Conservation (phyloP, 2,888 invertebrate species). For the Andrena dorsata region DNA sequence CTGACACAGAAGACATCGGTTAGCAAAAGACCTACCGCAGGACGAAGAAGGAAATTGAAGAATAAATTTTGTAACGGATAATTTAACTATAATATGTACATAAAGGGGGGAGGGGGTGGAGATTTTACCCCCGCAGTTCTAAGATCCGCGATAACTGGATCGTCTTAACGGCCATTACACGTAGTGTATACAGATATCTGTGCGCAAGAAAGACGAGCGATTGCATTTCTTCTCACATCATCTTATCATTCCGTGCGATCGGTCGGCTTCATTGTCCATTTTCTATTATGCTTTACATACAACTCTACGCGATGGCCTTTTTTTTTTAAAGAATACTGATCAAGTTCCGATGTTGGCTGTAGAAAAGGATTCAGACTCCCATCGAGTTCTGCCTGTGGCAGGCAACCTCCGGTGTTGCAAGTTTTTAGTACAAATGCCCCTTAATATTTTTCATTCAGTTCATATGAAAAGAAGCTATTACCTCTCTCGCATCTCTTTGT, state of each 20-base stretch:
- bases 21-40: slow-evolving; percentile 24
- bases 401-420: slow-evolving; percentile 39
- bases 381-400: slow-evolving; percentile 17
- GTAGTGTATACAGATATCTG: slow-evolving; percentile 27
- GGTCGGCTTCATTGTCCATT: slow-evolving; percentile 57
- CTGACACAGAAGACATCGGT: slow-evolving; percentile 42
- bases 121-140: slow-evolving; percentile 42
- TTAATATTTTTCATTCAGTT: slow-evolving; percentile 58
- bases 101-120: slow-evolving; percentile 39
- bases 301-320: slow-evolving; percentile 45
- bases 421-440: slow-evolving; percentile 72
- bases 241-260: slow-evolving; percentile 49
- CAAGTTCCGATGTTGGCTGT: slow-evolving; percentile 36
- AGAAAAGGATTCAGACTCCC: slow-evolving; percentile 53
- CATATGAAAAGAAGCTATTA: slow-evolving; percentile 37
- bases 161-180: slow-evolving; percentile 47
- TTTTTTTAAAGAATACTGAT: slow-evolving; percentile 31
- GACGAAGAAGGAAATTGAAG: slow-evolving; percentile 22
- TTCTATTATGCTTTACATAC: slow-evolving; percentile 33
- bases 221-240: slow-evolving; percentile 44
- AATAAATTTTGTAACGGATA: slow-evolving; percentile 51
- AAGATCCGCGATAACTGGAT: slow-evolving; percentile 40
- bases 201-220: slow-evolving; percentile 42
- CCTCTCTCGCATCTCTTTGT: slow-evolving; percentile 42
- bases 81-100: slow-evolving; percentile 40